Evolutionary conservation across 2,888 invertebrate genomes (phyloP).

Genomic region (Leistus spinibarbis): DNA sequence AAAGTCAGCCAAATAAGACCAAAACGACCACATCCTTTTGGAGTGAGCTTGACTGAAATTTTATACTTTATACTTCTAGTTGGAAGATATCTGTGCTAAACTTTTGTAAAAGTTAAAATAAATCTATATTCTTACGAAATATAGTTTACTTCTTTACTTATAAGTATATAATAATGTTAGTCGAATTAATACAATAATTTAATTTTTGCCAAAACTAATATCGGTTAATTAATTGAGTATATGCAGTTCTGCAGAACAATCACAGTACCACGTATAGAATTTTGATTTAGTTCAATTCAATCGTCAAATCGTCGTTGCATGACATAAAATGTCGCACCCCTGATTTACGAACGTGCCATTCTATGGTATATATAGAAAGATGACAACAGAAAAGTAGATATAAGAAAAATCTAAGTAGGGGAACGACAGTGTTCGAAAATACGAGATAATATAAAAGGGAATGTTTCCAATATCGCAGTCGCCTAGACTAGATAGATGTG

Average conservation of each 20-base stretch:
- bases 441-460: background rate
- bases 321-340: background rate
- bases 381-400: background rate
- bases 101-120: no score
- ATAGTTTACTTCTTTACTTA: no score
- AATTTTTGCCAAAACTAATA: no score
- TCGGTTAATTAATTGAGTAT: no score
- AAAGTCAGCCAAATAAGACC: conserved; percentile 26
- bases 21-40: background rate
- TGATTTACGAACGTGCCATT: background rate
- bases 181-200: no score
- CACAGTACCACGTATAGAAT: no score
- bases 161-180: no score
- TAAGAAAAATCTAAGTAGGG: background rate
- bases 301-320: background rate
- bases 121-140: no score
- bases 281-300: background rate
- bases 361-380: background rate
- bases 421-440: background rate
- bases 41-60: background rate
- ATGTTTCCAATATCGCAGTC: background rate
- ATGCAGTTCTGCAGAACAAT: no score
- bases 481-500: no score
- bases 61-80: background rate
- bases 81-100: background rate